Evolutionary conservation across 2,113 vertebrate genomes (phyloP).

Genomic region (Nibea coibor): DNA sequence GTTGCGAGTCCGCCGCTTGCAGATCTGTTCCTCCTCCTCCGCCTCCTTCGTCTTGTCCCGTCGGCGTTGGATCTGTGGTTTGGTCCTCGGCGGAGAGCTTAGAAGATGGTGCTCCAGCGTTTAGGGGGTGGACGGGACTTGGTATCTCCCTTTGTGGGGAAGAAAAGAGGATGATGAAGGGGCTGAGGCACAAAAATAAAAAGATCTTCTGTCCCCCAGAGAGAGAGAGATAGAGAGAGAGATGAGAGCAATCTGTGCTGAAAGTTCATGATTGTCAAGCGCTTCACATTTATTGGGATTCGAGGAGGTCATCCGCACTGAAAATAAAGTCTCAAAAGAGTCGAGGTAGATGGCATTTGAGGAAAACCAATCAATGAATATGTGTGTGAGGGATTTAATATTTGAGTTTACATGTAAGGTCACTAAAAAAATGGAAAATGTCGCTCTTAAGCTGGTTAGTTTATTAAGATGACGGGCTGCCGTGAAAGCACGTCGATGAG

Average conservation of each 20-base stretch:
- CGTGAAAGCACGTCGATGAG: slow-evolving; percentile 22
- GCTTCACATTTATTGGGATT: slow-evolving; percentile 43
- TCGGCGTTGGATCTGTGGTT: slow-evolving; percentile 46
- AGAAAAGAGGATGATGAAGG: not conserved
- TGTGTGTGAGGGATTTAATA: not conserved
- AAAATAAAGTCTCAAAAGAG: slow-evolving; percentile 4
- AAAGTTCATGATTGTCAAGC: slow-evolving; percentile 57
- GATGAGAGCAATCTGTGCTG: not conserved
- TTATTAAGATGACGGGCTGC: slow-evolving; percentile 45
- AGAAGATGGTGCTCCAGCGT: slow-evolving; percentile 89
- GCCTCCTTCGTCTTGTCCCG: slow-evolving; percentile 36
- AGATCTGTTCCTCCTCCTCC: slow-evolving; percentile 41
- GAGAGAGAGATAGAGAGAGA: not conserved
- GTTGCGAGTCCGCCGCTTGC: slow-evolving; percentile 67
- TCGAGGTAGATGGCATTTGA: slow-evolving; percentile 27
- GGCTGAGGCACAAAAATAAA: not conserved
- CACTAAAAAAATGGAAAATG: slow-evolving; percentile 31
- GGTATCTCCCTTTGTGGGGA: slow-evolving; percentile 78
- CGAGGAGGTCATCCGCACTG: slow-evolving; percentile 14
- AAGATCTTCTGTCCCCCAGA: not conserved
- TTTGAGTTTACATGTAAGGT: slow-evolving; percentile 8
- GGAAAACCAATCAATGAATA: slow-evolving; percentile 12
- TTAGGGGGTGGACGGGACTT: slow-evolving; percentile 85
- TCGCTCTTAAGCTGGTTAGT: slow-evolving; percentile 49
- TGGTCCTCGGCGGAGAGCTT: slow-evolving; percentile 63